Evolutionary conservation across 2,888 invertebrate genomes (phyloP).

Genomic region (Sinotaia quadrata): DNA sequence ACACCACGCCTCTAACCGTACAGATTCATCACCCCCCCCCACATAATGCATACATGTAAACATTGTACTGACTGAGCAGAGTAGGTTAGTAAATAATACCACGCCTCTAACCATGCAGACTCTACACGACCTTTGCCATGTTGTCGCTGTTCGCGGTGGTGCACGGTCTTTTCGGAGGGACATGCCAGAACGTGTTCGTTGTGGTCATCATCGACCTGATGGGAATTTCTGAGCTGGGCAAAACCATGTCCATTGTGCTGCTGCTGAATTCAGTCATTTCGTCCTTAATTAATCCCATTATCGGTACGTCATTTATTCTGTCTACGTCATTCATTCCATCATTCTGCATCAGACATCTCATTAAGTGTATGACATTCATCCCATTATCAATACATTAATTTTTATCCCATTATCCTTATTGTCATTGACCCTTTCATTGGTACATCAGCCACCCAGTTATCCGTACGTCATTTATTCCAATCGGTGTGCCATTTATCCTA

Average conservation of each 20-base stretch:
- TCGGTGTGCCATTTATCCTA: too few species aligned
- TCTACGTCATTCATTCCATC: neutral
- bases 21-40: too few species aligned
- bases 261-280: constrained; percentile 39
- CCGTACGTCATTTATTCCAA: too few species aligned
- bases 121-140: constrained; percentile 36
- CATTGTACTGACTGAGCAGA: too few species aligned
- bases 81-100: too few species aligned
- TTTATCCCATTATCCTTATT: neutral
- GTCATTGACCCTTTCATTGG: neutral
- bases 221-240: constrained; percentile 46
- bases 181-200: constrained; percentile 45
- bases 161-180: constrained; percentile 45
- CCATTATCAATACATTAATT: neutral
- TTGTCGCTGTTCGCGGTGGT: constrained; percentile 42
- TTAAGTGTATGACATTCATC: neutral
- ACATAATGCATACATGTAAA: too few species aligned
- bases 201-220: constrained; percentile 48
- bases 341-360: neutral
- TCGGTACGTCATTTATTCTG: constrained; percentile 39
- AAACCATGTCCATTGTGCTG: constrained; percentile 42
- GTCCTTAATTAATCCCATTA: constrained; percentile 38
- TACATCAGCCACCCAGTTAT: neutral
- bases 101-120: too few species aligned
- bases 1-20: neutral